Evolutionary conservation across 2,888 invertebrate genomes (phyloP), one percentile per base, ranked within the genome.

Genomic region (Andrena dorsata): DNA sequence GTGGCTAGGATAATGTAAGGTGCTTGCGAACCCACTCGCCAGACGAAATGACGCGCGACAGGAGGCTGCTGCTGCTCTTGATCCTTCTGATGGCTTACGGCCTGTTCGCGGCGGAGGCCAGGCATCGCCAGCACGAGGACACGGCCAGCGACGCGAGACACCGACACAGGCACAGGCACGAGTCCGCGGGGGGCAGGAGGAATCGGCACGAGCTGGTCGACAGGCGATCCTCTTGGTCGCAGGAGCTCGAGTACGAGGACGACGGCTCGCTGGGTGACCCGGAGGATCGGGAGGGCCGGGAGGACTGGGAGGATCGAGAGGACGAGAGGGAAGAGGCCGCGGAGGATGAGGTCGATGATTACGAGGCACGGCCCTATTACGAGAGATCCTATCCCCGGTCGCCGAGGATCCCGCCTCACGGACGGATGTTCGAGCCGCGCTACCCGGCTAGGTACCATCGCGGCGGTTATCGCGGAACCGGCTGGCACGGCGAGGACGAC

Each of bases 131-230:
- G 68, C 85, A 75, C 73, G 90, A 88, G 51, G 86, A 87, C 47
- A 71, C 74, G 41, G 69, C 70, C 10, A 65, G 58, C 49, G 86
- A 86, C 41, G 41, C 84, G n/a, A 87, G 88, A 30, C 92, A 93
- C 80, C 89, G 91, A 35, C 92, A 92, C 72, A 90, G 92, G 58
- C 93, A 93, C 82, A 88, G 91, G 58, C 93, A 93, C 86, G 91
- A 92, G 51, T 66, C 88, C 8, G 66, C 86, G 49, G 10, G 20
- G 8, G 66, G 41, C 20, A 53, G 66, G 16, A 82, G 87, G 68
- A 75, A 66, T 32, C 87, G 86, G 26, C 88, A 86, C 60, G 85
- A 88, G 32, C 58, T 73, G 26, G 68, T 70, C 63, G 77, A 71
- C 53, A 20, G 60, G 68, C 81, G 83, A 28, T 23, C 81, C 63